These are phyloP conservation scores for Balaeniceps rex DNA, from an alignment of 2,113 vertebrate species.

Conservation along the genomic window DNA sequence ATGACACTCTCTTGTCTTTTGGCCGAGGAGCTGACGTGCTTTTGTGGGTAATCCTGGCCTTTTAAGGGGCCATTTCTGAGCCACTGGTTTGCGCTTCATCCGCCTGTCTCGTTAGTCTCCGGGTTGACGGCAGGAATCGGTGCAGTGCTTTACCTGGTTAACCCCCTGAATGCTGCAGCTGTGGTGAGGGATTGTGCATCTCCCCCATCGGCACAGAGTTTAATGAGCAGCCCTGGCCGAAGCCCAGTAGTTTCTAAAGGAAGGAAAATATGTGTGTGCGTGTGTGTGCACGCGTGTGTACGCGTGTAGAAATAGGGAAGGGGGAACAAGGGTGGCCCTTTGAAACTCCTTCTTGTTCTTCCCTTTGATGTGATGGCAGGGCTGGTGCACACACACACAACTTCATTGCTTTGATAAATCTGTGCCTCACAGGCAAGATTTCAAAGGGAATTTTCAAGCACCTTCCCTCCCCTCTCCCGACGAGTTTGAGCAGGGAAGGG, in stretches of 20 bases:
- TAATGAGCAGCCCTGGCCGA: background rate
- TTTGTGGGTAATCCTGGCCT: background rate
- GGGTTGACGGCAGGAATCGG: rapidly evolving
- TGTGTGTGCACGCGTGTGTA: background rate
- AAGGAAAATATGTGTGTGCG: background rate
- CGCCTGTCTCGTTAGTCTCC: background rate
- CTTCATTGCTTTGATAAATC: constrained; percentile 58
- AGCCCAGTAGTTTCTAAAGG: background rate
- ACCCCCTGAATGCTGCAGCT: background rate
- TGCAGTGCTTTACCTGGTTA: background rate
- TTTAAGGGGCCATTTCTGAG: background rate
- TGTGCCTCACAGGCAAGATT: constrained; percentile 60
- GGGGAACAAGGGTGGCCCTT: background rate
- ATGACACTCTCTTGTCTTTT: background rate
- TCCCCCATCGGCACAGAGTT: background rate
- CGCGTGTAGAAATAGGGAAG: rapidly evolving
- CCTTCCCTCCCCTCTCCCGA: background rate
- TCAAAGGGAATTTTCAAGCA: constrained; percentile 70
- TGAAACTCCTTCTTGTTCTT: constrained; percentile 40
- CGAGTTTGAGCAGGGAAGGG: background rate
- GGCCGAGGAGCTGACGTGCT: background rate
- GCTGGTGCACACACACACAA: constrained; percentile 3
- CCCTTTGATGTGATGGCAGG: constrained; percentile 53
- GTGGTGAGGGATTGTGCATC: background rate
- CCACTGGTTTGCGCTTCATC: background rate